Conservation (phyloP, 2,113 vertebrate genomes). For the Rousettus leschenaultii region DNA sequence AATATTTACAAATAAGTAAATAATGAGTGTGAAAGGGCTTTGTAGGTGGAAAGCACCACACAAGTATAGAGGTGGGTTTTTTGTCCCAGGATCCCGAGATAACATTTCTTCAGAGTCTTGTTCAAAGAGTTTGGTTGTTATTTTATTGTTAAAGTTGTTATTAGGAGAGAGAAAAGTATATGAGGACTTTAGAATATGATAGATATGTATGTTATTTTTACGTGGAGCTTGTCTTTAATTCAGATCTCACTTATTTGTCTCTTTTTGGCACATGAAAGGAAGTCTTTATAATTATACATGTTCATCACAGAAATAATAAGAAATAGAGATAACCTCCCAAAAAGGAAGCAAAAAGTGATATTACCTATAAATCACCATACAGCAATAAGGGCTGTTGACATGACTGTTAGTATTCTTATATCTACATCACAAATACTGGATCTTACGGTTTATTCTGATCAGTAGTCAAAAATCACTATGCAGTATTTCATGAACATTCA, state of each 20-base stretch:
- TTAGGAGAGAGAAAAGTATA: background rate
- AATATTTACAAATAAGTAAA: background rate
- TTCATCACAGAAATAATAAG: background rate
- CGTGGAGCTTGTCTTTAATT: background rate
- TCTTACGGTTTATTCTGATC: background rate
- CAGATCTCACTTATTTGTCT: background rate
- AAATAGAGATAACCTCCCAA: background rate
- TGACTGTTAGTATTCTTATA: background rate
- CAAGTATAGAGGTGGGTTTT: background rate
- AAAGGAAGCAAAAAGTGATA: background rate
- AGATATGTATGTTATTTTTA: background rate
- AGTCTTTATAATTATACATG: background rate
- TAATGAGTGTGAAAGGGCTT: background rate
- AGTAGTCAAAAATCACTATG: background rate
- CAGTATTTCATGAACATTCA: background rate
- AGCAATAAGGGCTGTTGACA: background rate
- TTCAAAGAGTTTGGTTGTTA: background rate
- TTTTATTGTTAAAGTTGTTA: background rate
- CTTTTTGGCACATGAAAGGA: background rate
- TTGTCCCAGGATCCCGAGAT: background rate
- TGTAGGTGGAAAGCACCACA: background rate
- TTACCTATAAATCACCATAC: background rate
- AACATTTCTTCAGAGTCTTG: background rate
- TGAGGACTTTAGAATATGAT: background rate
- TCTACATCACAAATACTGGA: background rate